Percentiles rank a stretch among this genome's conserved stretches.
Evolutionary conservation across 1,140 invertebrate genomes (phyloP).

Genomic region (Brachionus manjavacas): DNA sequence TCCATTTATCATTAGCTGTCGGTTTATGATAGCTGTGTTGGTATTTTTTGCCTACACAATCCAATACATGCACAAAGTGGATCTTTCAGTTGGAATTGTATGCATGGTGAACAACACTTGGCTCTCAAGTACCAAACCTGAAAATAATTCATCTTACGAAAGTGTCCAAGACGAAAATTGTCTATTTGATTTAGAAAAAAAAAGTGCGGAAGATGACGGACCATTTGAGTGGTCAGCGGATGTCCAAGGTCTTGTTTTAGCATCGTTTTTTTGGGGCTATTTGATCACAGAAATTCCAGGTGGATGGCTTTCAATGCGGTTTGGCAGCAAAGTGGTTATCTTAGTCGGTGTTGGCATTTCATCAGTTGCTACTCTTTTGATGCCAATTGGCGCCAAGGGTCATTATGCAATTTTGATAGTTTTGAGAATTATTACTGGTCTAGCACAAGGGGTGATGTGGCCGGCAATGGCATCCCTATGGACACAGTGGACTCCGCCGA

Average conservation of each 20-base stretch:
- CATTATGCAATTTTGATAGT: slow-evolving; percentile 24
- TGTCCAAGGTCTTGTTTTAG: slow-evolving; percentile 52
- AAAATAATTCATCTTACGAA: background rate
- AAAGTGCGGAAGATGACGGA: slow-evolving; percentile 45
- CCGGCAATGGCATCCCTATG: slow-evolving; percentile 49
- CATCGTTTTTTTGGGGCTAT: slow-evolving; percentile 58
- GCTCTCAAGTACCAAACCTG: background rate
- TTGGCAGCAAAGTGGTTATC: slow-evolving; percentile 55
- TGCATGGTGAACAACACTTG: slow-evolving; percentile 66
- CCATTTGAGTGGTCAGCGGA: slow-evolving; percentile 53
- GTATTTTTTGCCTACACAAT: slow-evolving; percentile 46
- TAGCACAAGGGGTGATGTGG: slow-evolving; percentile 45
- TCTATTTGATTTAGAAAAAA: background rate
- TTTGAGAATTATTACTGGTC: slow-evolving; percentile 20
- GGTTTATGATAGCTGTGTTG: slow-evolving; percentile 20
- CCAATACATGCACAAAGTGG: slow-evolving; percentile 74
- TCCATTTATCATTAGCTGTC: slow-evolving; percentile 27
- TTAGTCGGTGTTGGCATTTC: slow-evolving; percentile 40
- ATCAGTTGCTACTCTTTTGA: slow-evolving; percentile 18
- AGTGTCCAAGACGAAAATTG: background rate
- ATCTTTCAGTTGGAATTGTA: slow-evolving; percentile 80
- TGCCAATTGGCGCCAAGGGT: background rate
- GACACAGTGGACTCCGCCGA: slow-evolving; percentile 51
- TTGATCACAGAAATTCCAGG: slow-evolving; percentile 55
- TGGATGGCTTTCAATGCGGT: slow-evolving; percentile 53